phyloP scores from a whole-genome alignment of 2,113 vertebrate species.

The Hypanus sabinus region DNA sequence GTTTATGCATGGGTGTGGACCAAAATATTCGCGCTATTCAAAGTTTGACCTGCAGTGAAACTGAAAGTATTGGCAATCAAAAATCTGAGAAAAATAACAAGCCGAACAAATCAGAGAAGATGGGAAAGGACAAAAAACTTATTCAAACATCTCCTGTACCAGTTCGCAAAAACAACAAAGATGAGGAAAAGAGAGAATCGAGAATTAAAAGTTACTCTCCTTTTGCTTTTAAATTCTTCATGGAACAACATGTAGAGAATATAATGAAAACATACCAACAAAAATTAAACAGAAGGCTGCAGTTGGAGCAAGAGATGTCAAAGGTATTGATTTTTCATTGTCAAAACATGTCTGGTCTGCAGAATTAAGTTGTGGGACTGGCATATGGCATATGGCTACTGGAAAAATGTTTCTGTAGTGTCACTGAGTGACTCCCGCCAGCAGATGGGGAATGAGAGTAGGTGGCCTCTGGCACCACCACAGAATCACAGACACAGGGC shows the following conservation, averaged over 20 bases:
- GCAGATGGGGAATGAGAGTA: not conserved
- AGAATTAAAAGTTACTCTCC: slow-evolving; percentile 97
- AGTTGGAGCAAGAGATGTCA: slow-evolving; percentile 96
- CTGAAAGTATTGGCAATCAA: slow-evolving; percentile 51
- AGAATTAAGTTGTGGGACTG: not conserved
- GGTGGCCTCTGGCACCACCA: not conserved
- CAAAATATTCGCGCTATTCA: slow-evolving; percentile 55
- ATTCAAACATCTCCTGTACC: slow-evolving; percentile 94
- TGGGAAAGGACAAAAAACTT: slow-evolving; percentile 85
- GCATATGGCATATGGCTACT: not conserved
- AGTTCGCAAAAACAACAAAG: slow-evolving; percentile 74
- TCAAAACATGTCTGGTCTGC: not conserved
- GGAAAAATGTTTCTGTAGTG: not conserved
- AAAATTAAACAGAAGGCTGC: slow-evolving; percentile 84
- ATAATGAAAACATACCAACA: slow-evolving; percentile 96
- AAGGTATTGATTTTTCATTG: slow-evolving; percentile 62
- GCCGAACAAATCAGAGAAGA: slow-evolving; percentile 65
- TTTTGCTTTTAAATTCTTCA: slow-evolving; percentile 96
- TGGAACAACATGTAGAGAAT: slow-evolving; percentile 97
- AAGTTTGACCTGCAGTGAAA: slow-evolving; percentile 46
- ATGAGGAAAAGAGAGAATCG: slow-evolving; percentile 91
- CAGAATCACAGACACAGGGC: not conserved
- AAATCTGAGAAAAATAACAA: slow-evolving; percentile 69
- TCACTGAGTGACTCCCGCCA: not conserved
- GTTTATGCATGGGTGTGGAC: slow-evolving; percentile 57